Evolutionary conservation across 2,113 vertebrate species (phyloP), one percentile per base, ranked within the genome.

Genomic region (Siphamia tubifer): DNA sequence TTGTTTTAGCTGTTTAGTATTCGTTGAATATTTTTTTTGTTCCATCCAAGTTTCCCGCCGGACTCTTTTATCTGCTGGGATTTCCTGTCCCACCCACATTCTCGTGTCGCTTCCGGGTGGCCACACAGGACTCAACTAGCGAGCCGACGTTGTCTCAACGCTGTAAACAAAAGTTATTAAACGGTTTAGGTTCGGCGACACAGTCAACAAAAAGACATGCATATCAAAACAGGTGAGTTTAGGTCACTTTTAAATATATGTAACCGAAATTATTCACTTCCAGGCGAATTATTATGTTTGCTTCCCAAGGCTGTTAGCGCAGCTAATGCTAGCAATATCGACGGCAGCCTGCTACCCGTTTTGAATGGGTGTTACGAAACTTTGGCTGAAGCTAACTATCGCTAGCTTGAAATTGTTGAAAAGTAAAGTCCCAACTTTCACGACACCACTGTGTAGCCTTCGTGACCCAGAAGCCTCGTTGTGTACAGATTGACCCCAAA

Each of bases 141-240:
- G 13, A 75, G 63, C 42, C 25, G 84, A 62, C 74, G 74, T 78
- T 70, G 5, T 52, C 48, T 31, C 4, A 23, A 36, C 60, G 70
- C 79, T 82, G 77, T 82, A 76, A 86, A 86, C 83, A 85, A 86
- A 89, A 89, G 84, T 88, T 88, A 48, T 32, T 13, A 5, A 82
- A 86, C 84, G 84, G 77, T 75, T 84, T 31, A 48, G n/a, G 56
- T 71, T 28, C 54, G 27, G 2, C 68, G 21, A 75, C 38, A 68
- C 55, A 40, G 48, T 49, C 4, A 32, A 19, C 49, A 2, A 36
- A 81, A 72, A 83, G 90, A 92, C 55, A 93, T 93, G 92, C 92
- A 93, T 86, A 93, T 91, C 82, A 90, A 89, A 77, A 89, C 92
- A 78, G 90, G 92, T 93, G 0, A 71, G 89, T 75, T 47, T 24